phyloP scores from a whole-genome alignment of 2,888 invertebrate genomes.

The Lissocephala sabroskyi region DNA sequence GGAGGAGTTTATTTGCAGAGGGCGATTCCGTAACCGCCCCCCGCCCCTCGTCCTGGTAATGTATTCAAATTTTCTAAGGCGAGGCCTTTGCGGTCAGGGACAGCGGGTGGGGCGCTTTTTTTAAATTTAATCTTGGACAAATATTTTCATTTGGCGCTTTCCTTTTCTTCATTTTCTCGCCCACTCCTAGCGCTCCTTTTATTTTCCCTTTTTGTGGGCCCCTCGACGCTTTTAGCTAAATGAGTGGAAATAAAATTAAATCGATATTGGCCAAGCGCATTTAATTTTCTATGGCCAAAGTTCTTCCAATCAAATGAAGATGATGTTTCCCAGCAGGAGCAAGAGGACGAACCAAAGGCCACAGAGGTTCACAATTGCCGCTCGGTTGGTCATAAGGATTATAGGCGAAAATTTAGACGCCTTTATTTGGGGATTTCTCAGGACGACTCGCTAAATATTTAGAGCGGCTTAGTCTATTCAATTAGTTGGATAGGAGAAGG shows the following conservation, averaged over 20 bases:
- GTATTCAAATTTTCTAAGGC: conserved; percentile 66
- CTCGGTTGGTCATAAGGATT: too few relatives aligned
- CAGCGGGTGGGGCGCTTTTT: too few relatives aligned
- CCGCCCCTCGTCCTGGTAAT: conserved; percentile 34
- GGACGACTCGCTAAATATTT: too few relatives aligned
- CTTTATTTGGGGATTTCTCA: too few relatives aligned
- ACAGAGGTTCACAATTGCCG: too few relatives aligned
- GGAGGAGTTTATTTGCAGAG: conserved; percentile 45
- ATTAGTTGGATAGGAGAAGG: too few relatives aligned
- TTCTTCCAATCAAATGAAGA: too few relatives aligned
- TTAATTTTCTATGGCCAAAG: conserved; percentile 51
- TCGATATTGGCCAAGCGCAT: conserved; percentile 55
- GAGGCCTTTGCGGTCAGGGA: conserved; percentile 32
- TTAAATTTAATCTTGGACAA: conserved; percentile 67
- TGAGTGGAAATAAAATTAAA: conserved; percentile 69
- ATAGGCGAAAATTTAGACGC: too few relatives aligned
- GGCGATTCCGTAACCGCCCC: conserved; percentile 25
- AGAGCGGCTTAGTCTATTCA: too few relatives aligned
- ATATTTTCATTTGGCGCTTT: conserved; percentile 58
- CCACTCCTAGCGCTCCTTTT: too few relatives aligned
- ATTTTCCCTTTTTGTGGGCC: conserved; percentile 10
- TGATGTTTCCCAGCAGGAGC: too few relatives aligned
- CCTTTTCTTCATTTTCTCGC: conserved; percentile 16
- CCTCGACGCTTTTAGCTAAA: conserved; percentile 65
- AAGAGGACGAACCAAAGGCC: too few relatives aligned